Conservation (phyloP, 2,888 invertebrate species). For the Harpalus rufipes region DNA sequence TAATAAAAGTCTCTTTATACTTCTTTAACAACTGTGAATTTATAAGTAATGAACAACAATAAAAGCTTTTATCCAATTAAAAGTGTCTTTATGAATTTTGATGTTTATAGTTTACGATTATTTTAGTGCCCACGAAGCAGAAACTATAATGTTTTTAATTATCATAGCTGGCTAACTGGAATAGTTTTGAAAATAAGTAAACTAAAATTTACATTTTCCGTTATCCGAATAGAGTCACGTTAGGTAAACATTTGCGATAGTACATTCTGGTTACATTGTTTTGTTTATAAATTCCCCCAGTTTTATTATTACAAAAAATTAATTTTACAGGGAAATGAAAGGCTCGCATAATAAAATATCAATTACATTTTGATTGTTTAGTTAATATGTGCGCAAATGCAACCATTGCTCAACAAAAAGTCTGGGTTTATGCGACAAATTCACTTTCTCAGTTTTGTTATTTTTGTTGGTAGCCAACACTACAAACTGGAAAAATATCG, state of each 20-base stretch:
- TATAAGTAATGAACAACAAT: no score
- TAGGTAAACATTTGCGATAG: not conserved
- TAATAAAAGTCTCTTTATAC: no score
- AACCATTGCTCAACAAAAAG: conserved; percentile 10
- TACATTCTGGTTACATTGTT: not conserved
- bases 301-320: conserved; percentile 1
- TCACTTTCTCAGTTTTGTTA: conserved; percentile 49
- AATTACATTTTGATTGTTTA: conserved; percentile 29
- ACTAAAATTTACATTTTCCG: not conserved
- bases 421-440: conserved; percentile 29
- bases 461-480: conserved; percentile 32
- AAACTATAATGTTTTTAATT: not conserved
- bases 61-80: no score
- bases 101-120: not conserved
- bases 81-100: not conserved
- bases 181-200: conserved; percentile 1
- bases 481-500: conserved; percentile 52
- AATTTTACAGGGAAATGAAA: conserved; percentile 7
- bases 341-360: conserved; percentile 29
- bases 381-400: conserved; percentile 29
- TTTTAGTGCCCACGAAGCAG: not conserved
- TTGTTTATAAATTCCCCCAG: not conserved
- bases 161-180: not conserved
- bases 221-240: not conserved
- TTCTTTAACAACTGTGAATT: no score